phyloP scores from a whole-genome alignment of 2,888 invertebrate species.

The Tachina grossa region DNA sequence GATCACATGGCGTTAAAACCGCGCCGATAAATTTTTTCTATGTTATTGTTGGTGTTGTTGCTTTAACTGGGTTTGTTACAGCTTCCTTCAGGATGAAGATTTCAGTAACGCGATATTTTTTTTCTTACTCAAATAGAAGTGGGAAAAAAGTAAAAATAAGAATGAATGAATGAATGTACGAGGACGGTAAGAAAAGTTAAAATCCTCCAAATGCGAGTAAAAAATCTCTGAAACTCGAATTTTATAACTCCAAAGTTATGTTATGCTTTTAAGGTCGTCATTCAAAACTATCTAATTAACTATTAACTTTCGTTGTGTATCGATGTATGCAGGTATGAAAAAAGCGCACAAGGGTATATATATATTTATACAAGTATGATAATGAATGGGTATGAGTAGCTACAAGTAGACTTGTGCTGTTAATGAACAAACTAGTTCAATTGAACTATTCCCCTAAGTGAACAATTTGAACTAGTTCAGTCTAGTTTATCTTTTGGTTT shows the following conservation, averaged over 20 bases:
- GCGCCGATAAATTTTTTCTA: conserved; percentile 78
- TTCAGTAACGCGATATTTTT: conserved; percentile 28
- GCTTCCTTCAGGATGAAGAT: conserved; percentile 30
- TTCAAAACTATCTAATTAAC: too few relatives aligned
- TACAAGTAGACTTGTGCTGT: too few relatives aligned
- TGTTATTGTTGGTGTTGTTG: conserved; percentile 69
- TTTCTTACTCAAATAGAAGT: conserved; percentile 20
- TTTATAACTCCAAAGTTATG: too few relatives aligned
- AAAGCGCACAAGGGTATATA: too few relatives aligned
- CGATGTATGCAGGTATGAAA: too few relatives aligned
- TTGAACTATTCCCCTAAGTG: not conserved
- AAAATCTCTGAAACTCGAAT: not conserved
- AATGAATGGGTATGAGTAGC: too few relatives aligned
- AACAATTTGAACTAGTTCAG: not conserved
- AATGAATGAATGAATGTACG: not conserved
- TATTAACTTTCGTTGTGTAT: too few relatives aligned
- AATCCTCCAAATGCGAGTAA: not conserved
- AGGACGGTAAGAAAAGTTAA: not conserved
- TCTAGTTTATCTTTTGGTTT: too few relatives aligned
- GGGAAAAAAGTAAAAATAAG: conserved; percentile 1
- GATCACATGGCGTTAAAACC: conserved; percentile 81
- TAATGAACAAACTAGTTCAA: too few relatives aligned
- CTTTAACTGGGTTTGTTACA: conserved; percentile 17
- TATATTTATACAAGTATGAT: too few relatives aligned
- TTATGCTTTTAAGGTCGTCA: too few relatives aligned